A percentile compares a stretch with the other conserved stretches of the same genome.
Evolutionary conservation across 2,888 invertebrate species (phyloP).

Genomic region (Griposia aprilina): DNA sequence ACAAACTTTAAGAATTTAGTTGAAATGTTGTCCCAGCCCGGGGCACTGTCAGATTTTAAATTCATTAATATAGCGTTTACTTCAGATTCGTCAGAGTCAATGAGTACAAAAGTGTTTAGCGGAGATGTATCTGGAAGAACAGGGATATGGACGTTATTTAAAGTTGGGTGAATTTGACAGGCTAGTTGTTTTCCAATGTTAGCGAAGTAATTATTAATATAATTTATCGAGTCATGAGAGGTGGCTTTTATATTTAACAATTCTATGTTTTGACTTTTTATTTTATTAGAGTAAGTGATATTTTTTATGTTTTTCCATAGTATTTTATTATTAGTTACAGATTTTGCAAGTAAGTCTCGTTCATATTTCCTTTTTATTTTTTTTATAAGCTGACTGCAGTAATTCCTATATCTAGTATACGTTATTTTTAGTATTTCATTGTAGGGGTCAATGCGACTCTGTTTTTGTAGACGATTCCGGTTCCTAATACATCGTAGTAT

Average conservation of each 20-base stretch:
- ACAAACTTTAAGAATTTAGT: neutral
- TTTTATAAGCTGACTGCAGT: neutral
- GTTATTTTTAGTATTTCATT: slow-evolving; percentile 9
- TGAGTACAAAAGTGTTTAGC: no score
- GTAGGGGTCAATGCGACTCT: neutral
- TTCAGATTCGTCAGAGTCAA: neutral
- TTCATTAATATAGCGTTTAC: neutral
- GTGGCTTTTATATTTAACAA: no score
- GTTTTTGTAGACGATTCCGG: neutral
- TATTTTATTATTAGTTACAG: neutral
- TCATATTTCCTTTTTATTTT: slow-evolving; percentile 5
- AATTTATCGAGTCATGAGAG: no score
- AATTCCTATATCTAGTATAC: neutral
- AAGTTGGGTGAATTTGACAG: no score
- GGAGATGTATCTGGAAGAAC: no score
- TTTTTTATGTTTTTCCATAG: slow-evolving; percentile 5
- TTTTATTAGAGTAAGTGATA: neutral
- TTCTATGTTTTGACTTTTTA: no score
- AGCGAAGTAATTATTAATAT: no score
- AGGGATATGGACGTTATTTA: no score
- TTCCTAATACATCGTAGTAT: neutral
- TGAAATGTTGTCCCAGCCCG: neutral
- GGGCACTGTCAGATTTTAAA: neutral
- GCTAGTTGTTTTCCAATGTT: no score
- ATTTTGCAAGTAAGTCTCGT: slow-evolving; percentile 1